phyloP scores from a whole-genome alignment of 2,113 vertebrate genomes.

The Ariopsis seemanni region DNA sequence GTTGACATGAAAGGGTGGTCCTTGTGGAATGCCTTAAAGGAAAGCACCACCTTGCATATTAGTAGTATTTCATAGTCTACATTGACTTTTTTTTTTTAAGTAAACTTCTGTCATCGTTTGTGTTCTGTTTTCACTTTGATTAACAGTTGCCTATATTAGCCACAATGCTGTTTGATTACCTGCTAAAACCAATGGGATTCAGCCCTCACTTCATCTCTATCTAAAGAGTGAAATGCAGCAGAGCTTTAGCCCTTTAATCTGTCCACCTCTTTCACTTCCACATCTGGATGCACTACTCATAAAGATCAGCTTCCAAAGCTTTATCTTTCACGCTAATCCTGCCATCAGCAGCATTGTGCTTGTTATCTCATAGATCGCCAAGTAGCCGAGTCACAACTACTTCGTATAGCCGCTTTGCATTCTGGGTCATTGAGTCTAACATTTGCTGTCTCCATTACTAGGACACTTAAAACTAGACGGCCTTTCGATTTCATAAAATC shows the following conservation, averaged over 20 bases:
- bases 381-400: neutral
- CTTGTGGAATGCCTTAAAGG: slow-evolving; percentile 1
- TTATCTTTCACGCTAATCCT: neutral
- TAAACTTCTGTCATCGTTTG: no score
- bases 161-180: neutral
- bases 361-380: neutral
- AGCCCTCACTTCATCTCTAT: neutral
- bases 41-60: neutral
- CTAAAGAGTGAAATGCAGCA: neutral
- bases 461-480: no score
- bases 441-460: neutral
- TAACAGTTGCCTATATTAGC: neutral
- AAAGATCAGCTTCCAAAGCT: neutral
- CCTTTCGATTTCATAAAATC: no score
- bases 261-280: neutral
- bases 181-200: neutral
- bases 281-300: neutral
- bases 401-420: neutral
- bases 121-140: neutral
- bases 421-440: neutral
- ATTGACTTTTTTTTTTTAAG: neutral
- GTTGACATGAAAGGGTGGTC: neutral
- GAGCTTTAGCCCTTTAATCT: neutral
- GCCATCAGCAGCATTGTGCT: neutral
- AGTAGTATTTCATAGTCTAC: neutral